Evolutionary conservation across 2,888 invertebrate species (phyloP).

Genomic region (Autographa gamma): DNA sequence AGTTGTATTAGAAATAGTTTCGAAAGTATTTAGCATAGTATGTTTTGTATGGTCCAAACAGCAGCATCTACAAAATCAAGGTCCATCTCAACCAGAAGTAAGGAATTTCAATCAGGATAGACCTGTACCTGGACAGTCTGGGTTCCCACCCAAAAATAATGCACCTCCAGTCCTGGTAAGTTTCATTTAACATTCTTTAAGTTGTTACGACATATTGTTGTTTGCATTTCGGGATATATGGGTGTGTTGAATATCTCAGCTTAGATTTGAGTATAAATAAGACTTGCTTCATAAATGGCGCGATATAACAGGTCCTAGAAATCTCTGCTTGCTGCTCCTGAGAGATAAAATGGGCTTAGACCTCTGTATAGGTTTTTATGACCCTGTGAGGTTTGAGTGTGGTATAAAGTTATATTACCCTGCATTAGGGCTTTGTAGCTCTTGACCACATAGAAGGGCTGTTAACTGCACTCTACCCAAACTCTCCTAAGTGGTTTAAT

Average conservation of each 20-base stretch:
- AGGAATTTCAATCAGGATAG: constrained; percentile 50
- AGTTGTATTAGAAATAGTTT: neutral
- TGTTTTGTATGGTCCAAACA: constrained; percentile 20
- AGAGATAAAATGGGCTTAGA: neutral
- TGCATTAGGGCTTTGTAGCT: neutral
- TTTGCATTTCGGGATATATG: neutral
- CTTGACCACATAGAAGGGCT: neutral
- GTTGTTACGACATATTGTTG: neutral
- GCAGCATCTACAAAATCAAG: constrained; percentile 32
- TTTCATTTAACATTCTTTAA: constrained; percentile 7
- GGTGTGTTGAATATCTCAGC: neutral
- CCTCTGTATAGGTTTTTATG: neutral
- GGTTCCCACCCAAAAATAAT: constrained; percentile 52
- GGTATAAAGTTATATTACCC: neutral
- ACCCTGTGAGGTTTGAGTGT: neutral
- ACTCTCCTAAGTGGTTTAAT: neutral
- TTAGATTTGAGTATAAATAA: constrained; percentile 2
- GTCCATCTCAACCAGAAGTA: constrained; percentile 26
- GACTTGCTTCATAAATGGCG: neutral
- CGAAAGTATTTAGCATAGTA: neutral
- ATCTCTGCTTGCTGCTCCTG: neutral
- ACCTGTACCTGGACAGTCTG: constrained; percentile 49
- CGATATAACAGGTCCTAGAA: too few species aligned
- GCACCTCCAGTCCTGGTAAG: constrained; percentile 58
- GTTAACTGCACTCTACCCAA: neutral